Percentiles rank a stretch among this genome's conserved stretches.
phyloP scores from a whole-genome alignment of 2,113 vertebrate genomes.

The Hemiscyllium ocellatum region DNA sequence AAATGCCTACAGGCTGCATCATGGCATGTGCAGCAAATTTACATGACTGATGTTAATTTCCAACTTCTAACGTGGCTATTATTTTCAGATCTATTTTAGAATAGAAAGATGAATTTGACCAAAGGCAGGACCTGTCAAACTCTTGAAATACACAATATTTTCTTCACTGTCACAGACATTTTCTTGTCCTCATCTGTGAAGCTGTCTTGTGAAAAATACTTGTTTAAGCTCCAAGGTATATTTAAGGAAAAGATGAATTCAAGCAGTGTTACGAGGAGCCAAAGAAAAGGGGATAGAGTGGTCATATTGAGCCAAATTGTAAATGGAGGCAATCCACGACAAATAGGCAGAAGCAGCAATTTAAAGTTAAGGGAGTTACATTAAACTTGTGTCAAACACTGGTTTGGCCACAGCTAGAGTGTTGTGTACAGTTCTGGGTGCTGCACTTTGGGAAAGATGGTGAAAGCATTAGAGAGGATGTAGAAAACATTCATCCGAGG shows the following conservation, averaged over 20 bases:
- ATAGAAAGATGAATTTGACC: not conserved
- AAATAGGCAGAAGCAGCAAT: not conserved
- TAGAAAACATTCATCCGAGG: not conserved
- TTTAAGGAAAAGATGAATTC: not conserved
- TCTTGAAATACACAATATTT: not conserved
- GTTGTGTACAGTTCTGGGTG: not conserved
- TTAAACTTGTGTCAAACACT: not conserved
- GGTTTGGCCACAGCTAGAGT: not conserved
- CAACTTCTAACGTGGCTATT: not conserved
- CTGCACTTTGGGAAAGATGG: not conserved
- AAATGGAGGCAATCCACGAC: not conserved
- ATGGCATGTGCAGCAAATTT: not conserved
- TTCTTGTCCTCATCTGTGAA: not conserved
- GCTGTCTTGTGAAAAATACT: not conserved
- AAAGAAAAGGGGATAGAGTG: not conserved
- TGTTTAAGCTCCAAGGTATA: not conserved
- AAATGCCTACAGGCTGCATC: not conserved
- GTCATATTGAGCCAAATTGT: not conserved
- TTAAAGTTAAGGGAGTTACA: not conserved
- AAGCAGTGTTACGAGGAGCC: not conserved
- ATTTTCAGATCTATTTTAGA: not conserved
- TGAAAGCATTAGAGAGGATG: not conserved
- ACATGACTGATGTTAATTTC: not conserved
- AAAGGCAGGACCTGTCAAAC: not conserved
- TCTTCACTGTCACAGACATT: not conserved